Percentiles rank a stretch among this genome's conserved stretches.
Conservation (phyloP, 1,140 invertebrate genomes). For the Ylistrum balloti region DNA sequence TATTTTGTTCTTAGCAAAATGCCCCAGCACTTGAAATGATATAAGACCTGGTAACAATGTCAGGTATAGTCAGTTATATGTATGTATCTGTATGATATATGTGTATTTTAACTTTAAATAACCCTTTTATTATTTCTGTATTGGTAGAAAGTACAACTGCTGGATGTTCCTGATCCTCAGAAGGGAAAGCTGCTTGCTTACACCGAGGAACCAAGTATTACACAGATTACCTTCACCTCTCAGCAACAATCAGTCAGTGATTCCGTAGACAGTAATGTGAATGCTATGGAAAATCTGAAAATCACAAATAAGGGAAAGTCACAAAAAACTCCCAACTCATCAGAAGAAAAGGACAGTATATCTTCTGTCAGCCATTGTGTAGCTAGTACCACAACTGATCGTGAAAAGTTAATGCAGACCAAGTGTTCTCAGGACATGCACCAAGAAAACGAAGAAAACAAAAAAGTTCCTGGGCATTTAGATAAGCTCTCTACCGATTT, state of each 20-base stretch:
- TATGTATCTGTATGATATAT: too few species aligned
- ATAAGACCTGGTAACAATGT: too few species aligned
- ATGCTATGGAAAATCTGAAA: conserved; percentile 29
- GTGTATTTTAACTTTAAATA: too few species aligned
- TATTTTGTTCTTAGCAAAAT: too few species aligned
- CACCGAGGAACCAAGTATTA: background rate
- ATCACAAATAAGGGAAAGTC: background rate
- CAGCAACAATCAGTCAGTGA: background rate
- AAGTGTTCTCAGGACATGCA: background rate
- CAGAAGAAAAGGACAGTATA: background rate
- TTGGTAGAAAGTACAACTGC: background rate
- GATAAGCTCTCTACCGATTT: background rate
- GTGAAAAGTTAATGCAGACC: background rate
- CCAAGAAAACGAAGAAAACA: background rate
- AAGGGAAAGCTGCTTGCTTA: background rate
- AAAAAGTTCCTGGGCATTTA: background rate
- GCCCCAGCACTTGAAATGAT: too few species aligned
- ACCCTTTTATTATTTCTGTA: background rate
- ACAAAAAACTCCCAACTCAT: background rate
- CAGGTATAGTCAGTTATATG: too few species aligned
- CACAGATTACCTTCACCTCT: background rate
- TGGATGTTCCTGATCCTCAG: background rate
- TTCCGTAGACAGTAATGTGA: background rate
- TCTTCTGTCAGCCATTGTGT: background rate
- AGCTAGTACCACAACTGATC: background rate